phyloP scores from a whole-genome alignment of 2,113 vertebrate species.

The Oostethus manadensis region DNA sequence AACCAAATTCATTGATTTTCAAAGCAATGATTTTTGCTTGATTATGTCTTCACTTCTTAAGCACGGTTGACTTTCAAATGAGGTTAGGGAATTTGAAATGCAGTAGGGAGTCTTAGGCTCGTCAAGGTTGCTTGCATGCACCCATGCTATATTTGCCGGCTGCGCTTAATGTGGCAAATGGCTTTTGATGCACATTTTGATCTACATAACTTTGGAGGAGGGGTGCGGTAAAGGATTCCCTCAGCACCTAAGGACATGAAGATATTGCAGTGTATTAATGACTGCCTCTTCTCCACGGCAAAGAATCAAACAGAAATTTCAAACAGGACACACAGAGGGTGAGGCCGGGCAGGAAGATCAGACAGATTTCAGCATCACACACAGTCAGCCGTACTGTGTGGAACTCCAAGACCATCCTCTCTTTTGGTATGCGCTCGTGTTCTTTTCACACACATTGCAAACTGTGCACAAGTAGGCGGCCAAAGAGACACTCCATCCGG shows the following conservation, averaged over 20 bases:
- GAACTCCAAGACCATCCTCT: slow-evolving; percentile 47
- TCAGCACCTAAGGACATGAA: slow-evolving; percentile 63
- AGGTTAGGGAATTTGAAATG: slow-evolving; percentile 61
- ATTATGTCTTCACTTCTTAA: slow-evolving; percentile 70
- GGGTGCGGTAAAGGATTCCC: slow-evolving; percentile 62
- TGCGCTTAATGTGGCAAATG: slow-evolving; percentile 68
- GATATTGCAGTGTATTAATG: slow-evolving; percentile 65
- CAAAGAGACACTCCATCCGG: slow-evolving; percentile 6
- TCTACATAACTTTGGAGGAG: slow-evolving; percentile 69
- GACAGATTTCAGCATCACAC: slow-evolving; percentile 60
- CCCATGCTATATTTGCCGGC: slow-evolving; percentile 58
- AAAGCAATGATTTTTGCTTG: slow-evolving; percentile 63
- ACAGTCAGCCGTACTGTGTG: slow-evolving; percentile 43
- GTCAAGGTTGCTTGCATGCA: slow-evolving; percentile 66
- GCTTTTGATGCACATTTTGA: slow-evolving; percentile 69
- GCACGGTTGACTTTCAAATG: slow-evolving; percentile 68
- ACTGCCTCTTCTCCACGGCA: slow-evolving; percentile 51
- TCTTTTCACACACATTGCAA: slow-evolving; percentile 29
- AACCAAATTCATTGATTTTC: slow-evolving; percentile 67
- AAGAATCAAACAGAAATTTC: slow-evolving; percentile 70
- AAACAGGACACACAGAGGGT: slow-evolving; percentile 67
- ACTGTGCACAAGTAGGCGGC: slow-evolving; percentile 2
- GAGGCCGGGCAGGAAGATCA: slow-evolving; percentile 56
- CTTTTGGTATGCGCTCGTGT: slow-evolving; percentile 16
- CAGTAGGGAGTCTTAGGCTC: slow-evolving; percentile 60